Percentiles rank a stretch among this genome's conserved stretches.
phyloP scores from a whole-genome alignment of 2,888 invertebrate species.

The Myopa tessellatipennis region DNA sequence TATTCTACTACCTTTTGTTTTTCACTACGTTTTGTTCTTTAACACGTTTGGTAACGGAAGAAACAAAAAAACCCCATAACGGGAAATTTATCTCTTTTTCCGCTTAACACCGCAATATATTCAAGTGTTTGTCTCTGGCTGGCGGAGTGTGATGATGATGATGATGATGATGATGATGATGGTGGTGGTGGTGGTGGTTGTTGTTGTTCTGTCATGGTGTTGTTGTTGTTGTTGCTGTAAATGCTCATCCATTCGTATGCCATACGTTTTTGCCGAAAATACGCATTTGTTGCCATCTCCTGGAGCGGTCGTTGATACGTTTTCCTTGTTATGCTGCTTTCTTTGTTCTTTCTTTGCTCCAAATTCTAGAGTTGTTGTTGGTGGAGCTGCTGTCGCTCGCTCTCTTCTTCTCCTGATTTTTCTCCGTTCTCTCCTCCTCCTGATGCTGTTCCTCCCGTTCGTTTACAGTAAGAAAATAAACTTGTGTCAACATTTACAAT shows the following conservation, averaged over 20 bases:
- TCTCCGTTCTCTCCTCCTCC: background rate
- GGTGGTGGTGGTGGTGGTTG: background rate
- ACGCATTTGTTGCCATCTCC: no score
- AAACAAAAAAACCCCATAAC: no score
- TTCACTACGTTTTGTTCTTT: no score
- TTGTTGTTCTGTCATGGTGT: background rate
- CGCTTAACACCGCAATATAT: no score
- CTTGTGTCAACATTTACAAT: constrained; percentile 39
- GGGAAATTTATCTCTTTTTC: no score
- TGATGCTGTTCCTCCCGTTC: background rate
- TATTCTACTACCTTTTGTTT: no score
- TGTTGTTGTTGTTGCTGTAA: background rate
- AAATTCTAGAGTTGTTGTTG: background rate
- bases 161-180: no score
- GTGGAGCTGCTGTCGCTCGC: background rate
- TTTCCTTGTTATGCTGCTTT: background rate
- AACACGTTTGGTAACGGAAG: no score
- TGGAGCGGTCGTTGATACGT: background rate
- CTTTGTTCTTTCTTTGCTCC: background rate
- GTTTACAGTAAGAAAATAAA: constrained; percentile 38
- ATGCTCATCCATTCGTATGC: no score
- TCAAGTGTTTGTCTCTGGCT: no score
- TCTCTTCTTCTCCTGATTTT: background rate
- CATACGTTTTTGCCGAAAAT: no score
- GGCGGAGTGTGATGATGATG: no score